A percentile compares a stretch with the other conserved stretches of the same genome.
phyloP scores from a whole-genome alignment of 2,797 vertebrate species.

The Nannoperca obscura region DNA sequence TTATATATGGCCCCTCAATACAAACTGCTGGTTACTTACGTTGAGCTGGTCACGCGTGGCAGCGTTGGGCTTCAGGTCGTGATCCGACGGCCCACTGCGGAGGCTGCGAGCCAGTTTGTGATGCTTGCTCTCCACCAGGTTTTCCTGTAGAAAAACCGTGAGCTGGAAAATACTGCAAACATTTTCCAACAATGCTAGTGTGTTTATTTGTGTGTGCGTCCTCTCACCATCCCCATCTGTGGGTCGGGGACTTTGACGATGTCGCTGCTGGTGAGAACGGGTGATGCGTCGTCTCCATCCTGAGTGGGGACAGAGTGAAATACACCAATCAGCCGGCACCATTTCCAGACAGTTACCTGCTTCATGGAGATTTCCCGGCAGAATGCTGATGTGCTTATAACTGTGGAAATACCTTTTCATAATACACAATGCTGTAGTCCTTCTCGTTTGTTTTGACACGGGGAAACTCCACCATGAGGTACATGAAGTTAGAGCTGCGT shows the following conservation, averaged over 20 bases:
- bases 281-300: conserved; percentile 94
- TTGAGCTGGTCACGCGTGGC: conserved; percentile 97
- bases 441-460: conserved; percentile 94
- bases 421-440: conserved; percentile 97
- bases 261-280: conserved; percentile 92
- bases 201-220: background rate
- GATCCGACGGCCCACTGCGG: conserved; percentile 96
- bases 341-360: background rate
- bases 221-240: conserved; percentile 96
- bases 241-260: conserved; percentile 98
- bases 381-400: background rate
- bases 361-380: background rate
- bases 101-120: conserved; percentile 98
- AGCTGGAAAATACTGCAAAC: background rate
- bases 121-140: conserved; percentile 98
- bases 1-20: background rate
- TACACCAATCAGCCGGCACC: conserved; percentile 1
- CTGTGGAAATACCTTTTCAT: conserved; percentile 91
- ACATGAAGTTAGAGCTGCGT: conserved; percentile 99
- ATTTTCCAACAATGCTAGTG: background rate
- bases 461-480: conserved; percentile 99
- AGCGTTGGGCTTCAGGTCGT: conserved; percentile 98
- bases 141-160: conserved; percentile 83
- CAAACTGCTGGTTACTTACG: conserved; percentile 80
- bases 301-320: conserved; percentile 61